Evolutionary conservation across 2,797 vertebrate genomes (phyloP), one percentile per base, ranked within the genome.

Genomic region (Rhinatrema bivittatum): DNA sequence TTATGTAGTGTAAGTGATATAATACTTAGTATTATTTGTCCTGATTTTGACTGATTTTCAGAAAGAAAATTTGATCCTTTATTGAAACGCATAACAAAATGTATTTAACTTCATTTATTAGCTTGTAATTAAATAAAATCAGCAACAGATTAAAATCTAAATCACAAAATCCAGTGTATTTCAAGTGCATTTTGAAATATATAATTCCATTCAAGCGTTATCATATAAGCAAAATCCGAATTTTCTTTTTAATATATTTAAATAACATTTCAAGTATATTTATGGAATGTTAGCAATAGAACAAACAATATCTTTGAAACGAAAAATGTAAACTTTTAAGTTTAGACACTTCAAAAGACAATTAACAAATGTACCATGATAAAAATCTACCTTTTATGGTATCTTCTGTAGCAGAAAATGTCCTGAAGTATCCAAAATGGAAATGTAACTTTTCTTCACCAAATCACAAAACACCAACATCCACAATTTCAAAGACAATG

Each of bases 251-350:
- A 88, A 86, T 88, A 88, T 87, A 87, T 79, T 96, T 95, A 97
- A 98, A 97, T 97, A 97, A 91, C 79, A 92, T 91, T 99, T 99
- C 94, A 99, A 99, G 94, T 98, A 97, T 95, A 87, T 80, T 84
- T 79, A 76, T 86, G 94, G 93, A 97, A 98, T 98, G 93, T 92
- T 87, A 91, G 83, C 85, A 83, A 87, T 83, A 85, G 76, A 85
- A 89, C 84, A 87, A 85, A 91, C 79, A 85, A 82, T 88, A 87
- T 83, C 88, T 89, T 87, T 85, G 71, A 78, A 84, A 80, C 72
- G 37, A 57, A 91, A 87, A 90, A 91, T 97, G 91, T 97, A 98
- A 99, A 97, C 94, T 87, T 86, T 83, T 68, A 81, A 86, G 75
- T 82, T 79, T 50, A 82, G 78, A 89, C 85, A 87, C 79, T 84